Percentiles rank a stretch among this genome's conserved stretches.
Conservation (phyloP, 2,113 vertebrate species). For the Plestiodon gilberti region DNA sequence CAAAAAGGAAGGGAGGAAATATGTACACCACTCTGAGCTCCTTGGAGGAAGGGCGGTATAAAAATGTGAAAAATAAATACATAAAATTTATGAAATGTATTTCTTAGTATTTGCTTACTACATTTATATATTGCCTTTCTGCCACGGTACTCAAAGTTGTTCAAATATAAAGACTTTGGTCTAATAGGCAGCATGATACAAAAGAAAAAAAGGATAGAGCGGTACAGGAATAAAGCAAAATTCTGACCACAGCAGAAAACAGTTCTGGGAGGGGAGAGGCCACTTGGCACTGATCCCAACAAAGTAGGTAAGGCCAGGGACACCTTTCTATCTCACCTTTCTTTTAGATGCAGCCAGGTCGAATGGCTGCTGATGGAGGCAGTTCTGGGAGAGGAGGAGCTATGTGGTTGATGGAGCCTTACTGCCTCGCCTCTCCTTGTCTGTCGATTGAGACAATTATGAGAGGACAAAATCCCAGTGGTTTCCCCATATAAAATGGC, state of each 20-base stretch:
- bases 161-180: not conserved
- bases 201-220: not conserved
- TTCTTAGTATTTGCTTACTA: not conserved
- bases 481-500: not conserved
- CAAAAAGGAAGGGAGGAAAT: no score
- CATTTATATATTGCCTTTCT: not conserved
- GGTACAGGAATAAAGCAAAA: not conserved
- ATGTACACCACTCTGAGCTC: not conserved
- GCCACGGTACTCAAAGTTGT: not conserved
- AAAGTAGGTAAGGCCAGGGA: not conserved
- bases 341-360: not conserved
- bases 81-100: not conserved
- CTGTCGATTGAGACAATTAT: no score
- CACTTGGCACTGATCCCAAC: not conserved
- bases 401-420: not conserved
- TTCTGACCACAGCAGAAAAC: fast-evolving
- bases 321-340: not conserved
- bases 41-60: not conserved
- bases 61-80: not conserved
- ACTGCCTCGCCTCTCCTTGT: not conserved
- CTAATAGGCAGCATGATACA: no score
- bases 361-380: not conserved
- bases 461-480: no score
- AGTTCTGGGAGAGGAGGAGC: not conserved
- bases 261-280: not conserved